Evolutionary conservation across 2,888 invertebrate genomes (phyloP), one percentile per base, ranked within the genome.

Genomic region (Aphidoletes aphidimyza): DNA sequence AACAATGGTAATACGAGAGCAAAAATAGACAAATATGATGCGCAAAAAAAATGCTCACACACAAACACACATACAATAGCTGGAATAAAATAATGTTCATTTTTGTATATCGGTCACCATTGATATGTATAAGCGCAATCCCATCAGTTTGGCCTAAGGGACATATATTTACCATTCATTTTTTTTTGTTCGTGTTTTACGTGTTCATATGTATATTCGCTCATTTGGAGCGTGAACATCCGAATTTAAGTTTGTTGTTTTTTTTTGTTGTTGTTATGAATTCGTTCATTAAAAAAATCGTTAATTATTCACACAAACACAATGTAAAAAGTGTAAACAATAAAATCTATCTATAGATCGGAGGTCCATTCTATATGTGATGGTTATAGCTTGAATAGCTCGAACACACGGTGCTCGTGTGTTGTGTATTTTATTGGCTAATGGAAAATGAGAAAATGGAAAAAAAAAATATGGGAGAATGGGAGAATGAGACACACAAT

Each of bases 251-350:
- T 22, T 26, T 54, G 54, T 54, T 26, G 22, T 59, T 59, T 3
- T 59, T 54, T 49, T 6, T n/a, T 49, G 49, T 59, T 59, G 59
- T 9, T 59, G 5, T 14, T 36, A 17, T 78, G 36, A 17, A 19
- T 81, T 81, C 37, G n/a, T 81, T 81, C n/a, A 69, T 69, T 37
- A 37, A n/a, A 22, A 37, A 81, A n/a, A 37, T 81, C 8, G 39
- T 81, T 36, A 81, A 81, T 81, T 81, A 81, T 81, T 81, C 36
- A 59, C 26, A 14, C 30, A 47, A 47, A 47, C 47, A 6, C 8
- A 47, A 69, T 69, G 22, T 26, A n/a, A 54, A 54, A 17, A 42
- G 3, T 54, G 22, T 2, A 54, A 22, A 54, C 3, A 54, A 11
- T 54, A 2, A 19, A 22, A 22, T 54, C 54, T 54, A 54, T 54